Evolutionary conservation across 2,797 vertebrate genomes (phyloP), one percentile per base, ranked within the genome.

Genomic region (Apogon hyalosoma): DNA sequence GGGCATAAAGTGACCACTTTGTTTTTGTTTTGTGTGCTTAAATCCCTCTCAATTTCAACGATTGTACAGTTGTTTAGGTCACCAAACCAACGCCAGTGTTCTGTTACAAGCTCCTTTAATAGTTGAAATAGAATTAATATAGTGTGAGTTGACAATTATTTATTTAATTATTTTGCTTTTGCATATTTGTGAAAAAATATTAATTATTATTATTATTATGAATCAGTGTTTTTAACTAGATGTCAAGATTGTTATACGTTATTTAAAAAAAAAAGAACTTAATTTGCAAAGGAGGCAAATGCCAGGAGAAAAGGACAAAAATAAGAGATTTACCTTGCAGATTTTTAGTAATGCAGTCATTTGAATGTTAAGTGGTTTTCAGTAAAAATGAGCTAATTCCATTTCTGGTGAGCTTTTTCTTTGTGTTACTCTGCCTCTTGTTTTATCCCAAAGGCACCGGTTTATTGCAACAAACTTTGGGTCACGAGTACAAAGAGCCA

Each of bases 1-100:
- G 82, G 92, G 92, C 92, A 87, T 72, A 84, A 91, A 88, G 92
- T 91, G 80, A 90, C 85, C 79, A 81, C 84, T 91, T 92, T 86
- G 87, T 92, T 94, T 94, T 90, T 89, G 82, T 72, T 90, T 81
- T 66, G 82, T 82, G 86, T 52, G 79, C 61, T 84, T 73, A 73
- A 79, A 83, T 68, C 76, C 69, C 54, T 85, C 80, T 85, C 83
- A 61, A 65, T 76, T 79, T 64, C 82, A 74, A 50, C 19, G 33
- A 59, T 43, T 31, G 45, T 6, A 46, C 47, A 54, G 41, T 51
- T 50, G 58, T 63, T 63, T 42, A 45, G 62, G 70, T 75, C 75
- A 80, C 73, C 73, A 75, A 33, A 49, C 28, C 39, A 4, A 16
- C 73, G 74, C 53, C 57, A 65, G 18, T 51, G 21, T 40, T 7